Evolutionary conservation across 2,113 vertebrate species (phyloP), one percentile per base, ranked within the genome.

Genomic region (Tychaedon coryphoeus): DNA sequence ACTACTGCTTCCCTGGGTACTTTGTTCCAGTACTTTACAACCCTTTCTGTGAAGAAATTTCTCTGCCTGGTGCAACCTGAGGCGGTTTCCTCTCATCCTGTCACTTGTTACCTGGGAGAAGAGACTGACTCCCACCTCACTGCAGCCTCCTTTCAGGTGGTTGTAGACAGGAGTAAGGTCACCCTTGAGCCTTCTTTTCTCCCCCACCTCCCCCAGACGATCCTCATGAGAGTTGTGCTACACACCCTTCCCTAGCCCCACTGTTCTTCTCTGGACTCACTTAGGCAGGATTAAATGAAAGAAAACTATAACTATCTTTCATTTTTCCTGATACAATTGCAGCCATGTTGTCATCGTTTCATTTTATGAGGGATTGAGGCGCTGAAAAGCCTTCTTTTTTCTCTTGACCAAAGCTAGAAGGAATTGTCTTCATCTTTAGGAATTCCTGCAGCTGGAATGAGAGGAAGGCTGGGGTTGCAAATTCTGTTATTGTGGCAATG

Each of bases 291-390:
- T 45, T 60, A 45, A 60, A 23, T 66, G 7, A 73, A 71, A 42
- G 11, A 62, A 10, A 43, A 1, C 10, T n/a, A 2, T 57, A 47
- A 31, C 14, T 22, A 0, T 50, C 3, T 40, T 24, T 69, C 3
- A 28, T 72, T 86, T 69, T 54, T 34, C 8, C 14, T 24, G 6
- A 22, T 77, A 12, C 22, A 70, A 1, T 40, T 76, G 16, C 40
- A 66, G 17, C 45, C 5, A 5, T 23, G 7, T 56, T 86, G 36
- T 83, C 8, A 4, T 43, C 12, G 14, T 6, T 69, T 25, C 9
- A 5, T 66, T 70, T 79, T 65, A 6, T 50, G n/a, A 70, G 19
- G 5, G 8, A 3, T 8, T 84, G 51, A 62, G 33, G 36, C 0
- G 0, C 9, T 28, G 29, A 47, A 64, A 20, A 18, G 6, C 33